Evolutionary conservation across 2,888 invertebrate genomes (phyloP), one percentile per base, ranked within the genome.

Genomic region (Aporophyla nigra): DNA sequence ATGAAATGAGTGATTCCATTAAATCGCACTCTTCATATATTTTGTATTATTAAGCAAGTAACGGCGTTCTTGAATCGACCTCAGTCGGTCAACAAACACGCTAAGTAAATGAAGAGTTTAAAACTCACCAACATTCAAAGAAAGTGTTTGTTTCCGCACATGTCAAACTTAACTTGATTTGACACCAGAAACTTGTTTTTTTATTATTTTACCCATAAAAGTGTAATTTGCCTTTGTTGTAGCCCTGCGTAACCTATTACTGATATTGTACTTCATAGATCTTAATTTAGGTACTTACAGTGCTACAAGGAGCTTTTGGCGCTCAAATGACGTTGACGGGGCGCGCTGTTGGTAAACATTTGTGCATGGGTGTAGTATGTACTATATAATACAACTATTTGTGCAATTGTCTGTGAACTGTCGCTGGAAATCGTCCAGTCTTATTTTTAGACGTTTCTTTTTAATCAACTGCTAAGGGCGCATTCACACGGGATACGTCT

Each of bases 1-100:
- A 85, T 87, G 77, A 86, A 86, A 86, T 86, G 83, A 87, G 72
- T 81, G 78, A 84, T 87, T 82, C 70, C 83, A 86, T 78, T 72
- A 82, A 76, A 77, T 82, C 58, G 49, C 77, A 79, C 82, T 84
- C 78, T 70, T 80, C 79, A 86, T 78, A 80, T 82, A 75, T 84
- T 78, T 72, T 66, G 70, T 81, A 56, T 16, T 49, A 49, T 46
- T 54, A 68, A 73, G 77, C 70, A 71, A 71, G 53, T 78, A 82
- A 82, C 70, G 40, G 71, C 62, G 65, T 73, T 82, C 83, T 82
- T 58, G 72, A 80, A 75, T 80, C 73, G 33, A 74, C 58, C 54
- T 71, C 59, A 67, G 58, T 70, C 56, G 59, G 51, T 69, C 49
- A 40, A 69, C 58, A 62, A 69, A 58, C 67, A 75, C 61, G 58